Conservation (phyloP, 2,888 invertebrate genomes). For the Steinernema scapterisci region DNA sequence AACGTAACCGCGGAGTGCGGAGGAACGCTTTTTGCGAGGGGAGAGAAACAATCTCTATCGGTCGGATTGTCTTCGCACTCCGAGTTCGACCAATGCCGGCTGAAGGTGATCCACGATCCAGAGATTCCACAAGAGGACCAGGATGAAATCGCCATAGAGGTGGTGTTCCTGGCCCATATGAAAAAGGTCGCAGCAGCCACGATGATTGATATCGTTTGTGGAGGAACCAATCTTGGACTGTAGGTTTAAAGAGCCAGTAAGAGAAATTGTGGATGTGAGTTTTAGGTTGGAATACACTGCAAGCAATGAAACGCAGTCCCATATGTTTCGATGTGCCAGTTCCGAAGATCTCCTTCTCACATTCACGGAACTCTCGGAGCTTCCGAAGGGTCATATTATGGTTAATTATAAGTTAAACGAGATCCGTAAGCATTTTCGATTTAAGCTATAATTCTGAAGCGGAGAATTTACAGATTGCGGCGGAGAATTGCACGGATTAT, state of each 20-base stretch:
- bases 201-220: background rate
- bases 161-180: slow-evolving; percentile 4
- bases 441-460: background rate
- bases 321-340: slow-evolving; percentile 14
- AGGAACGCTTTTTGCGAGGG: slow-evolving; percentile 52
- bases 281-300: background rate
- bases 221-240: background rate
- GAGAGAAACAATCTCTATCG: slow-evolving; percentile 24
- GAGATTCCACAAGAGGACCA: background rate
- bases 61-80: background rate
- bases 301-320: background rate
- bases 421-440: background rate
- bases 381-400: slow-evolving; percentile 9
- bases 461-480: background rate
- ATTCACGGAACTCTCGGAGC: slow-evolving; percentile 3
- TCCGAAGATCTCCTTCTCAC: background rate
- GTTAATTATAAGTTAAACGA: slow-evolving; percentile 4
- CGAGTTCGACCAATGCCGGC: background rate
- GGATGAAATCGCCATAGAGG: slow-evolving; percentile 13
- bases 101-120: slow-evolving; percentile 5
- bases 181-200: background rate
- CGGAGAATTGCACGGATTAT: slow-evolving; percentile 11
- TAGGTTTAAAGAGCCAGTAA: background rate
- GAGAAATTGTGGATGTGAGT: no score
- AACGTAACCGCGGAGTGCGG: slow-evolving; percentile 54